Conservation (phyloP, 2,113 vertebrate genomes). For the Saccopteryx bilineata region DNA sequence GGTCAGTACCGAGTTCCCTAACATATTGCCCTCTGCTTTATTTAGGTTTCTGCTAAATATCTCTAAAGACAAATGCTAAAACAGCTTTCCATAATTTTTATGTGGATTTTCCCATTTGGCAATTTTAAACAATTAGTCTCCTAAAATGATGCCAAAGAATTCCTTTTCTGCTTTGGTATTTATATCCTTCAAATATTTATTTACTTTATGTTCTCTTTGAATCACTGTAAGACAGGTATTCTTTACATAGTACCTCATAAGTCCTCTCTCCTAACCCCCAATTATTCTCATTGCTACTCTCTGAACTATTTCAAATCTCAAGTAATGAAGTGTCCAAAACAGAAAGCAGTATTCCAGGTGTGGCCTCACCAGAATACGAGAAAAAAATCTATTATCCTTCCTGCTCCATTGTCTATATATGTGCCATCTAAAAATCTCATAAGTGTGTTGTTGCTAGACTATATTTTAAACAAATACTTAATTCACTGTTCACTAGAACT, state of each 20-base stretch:
- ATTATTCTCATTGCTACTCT: slow-evolving; percentile 63
- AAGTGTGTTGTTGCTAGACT: slow-evolving; percentile 56
- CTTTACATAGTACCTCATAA: slow-evolving; percentile 43
- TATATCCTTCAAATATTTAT: slow-evolving; percentile 58
- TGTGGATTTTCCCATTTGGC: slow-evolving; percentile 47
- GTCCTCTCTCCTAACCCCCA: slow-evolving; percentile 47
- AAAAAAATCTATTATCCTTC: slow-evolving; percentile 59
- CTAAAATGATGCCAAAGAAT: slow-evolving; percentile 65
- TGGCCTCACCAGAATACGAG: slow-evolving; percentile 45
- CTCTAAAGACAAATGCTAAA: slow-evolving; percentile 48
- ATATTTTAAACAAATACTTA: slow-evolving; percentile 71
- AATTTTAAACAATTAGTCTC: slow-evolving; percentile 60
- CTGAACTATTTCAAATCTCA: slow-evolving; percentile 50
- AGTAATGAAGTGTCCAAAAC: slow-evolving; percentile 69
- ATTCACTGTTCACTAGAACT: slow-evolving; percentile 38
- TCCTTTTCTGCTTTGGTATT: slow-evolving; percentile 59
- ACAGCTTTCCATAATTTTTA: slow-evolving; percentile 58
- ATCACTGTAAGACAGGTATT: slow-evolving; percentile 37
- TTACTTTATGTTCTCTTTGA: slow-evolving; percentile 66
- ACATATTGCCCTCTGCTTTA: slow-evolving; percentile 42
- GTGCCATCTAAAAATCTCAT: slow-evolving; percentile 59
- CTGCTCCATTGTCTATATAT: slow-evolving; percentile 48
- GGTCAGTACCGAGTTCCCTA: slow-evolving; percentile 53
- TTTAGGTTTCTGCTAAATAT: slow-evolving; percentile 58
- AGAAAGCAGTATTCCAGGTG: slow-evolving; percentile 72